Conservation (phyloP, 2,113 vertebrate genomes). For the Osmerus mordax region DNA sequence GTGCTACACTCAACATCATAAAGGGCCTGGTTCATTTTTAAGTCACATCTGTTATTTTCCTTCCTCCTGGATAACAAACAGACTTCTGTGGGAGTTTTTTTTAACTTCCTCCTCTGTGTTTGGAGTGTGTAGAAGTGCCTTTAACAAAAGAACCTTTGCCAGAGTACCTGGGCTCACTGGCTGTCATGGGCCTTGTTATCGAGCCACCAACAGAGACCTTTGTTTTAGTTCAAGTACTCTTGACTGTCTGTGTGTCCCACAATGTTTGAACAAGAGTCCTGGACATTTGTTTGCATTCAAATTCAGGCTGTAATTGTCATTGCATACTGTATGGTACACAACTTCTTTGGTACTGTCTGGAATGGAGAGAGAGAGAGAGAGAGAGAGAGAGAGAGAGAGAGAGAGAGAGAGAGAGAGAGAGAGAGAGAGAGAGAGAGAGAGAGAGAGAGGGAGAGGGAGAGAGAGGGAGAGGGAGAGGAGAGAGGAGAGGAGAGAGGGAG, state of each 20-base stretch:
- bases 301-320: constrained; percentile 12
- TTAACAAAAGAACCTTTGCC: constrained; percentile 25
- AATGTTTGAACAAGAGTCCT: constrained; percentile 1
- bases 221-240: constrained; percentile 12
- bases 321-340: neutral
- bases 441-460: too few relatives aligned
- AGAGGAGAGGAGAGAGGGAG: too few relatives aligned
- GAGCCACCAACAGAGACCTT: constrained; percentile 19
- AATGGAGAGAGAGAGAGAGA: neutral
- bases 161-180: neutral
- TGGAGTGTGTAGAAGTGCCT: constrained; percentile 15
- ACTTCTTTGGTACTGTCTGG: neutral
- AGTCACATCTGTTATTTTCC: constrained; percentile 25
- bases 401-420: neutral
- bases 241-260: constrained; percentile 7
- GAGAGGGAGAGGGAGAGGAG: too few relatives aligned
- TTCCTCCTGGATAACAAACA: constrained; percentile 34
- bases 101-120: constrained; percentile 34
- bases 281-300: constrained; percentile 38
- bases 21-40: constrained; percentile 32
- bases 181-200: neutral
- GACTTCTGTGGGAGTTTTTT: constrained; percentile 9
- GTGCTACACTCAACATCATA: constrained; percentile 27
- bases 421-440: too few relatives aligned
- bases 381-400: neutral